phyloP scores from a whole-genome alignment of 2,888 invertebrate species.

The Alviniconcha strummeri region DNA sequence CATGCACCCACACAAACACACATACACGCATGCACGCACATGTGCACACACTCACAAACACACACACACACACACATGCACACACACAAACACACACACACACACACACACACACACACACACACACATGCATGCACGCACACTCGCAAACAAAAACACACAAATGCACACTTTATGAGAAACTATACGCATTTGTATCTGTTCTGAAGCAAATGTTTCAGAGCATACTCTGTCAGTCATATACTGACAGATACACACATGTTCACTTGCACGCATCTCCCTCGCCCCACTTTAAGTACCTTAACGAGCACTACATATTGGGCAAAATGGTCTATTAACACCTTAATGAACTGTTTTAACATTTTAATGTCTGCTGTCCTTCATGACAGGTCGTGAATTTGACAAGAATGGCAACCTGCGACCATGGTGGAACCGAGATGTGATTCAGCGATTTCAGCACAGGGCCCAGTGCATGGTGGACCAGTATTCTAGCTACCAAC shows the following conservation, averaged over 20 bases:
- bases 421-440: slow-evolving; percentile 69
- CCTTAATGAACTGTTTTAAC: too few relatives aligned
- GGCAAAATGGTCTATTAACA: too few relatives aligned
- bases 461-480: slow-evolving; percentile 66
- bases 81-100: not conserved
- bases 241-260: slow-evolving; percentile 2
- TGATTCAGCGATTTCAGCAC: slow-evolving; percentile 60
- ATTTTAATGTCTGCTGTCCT: not conserved
- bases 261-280: slow-evolving; percentile 3
- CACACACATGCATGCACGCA: not conserved
- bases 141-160: not conserved
- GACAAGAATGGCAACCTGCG: slow-evolving; percentile 69
- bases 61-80: not conserved
- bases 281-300: not conserved
- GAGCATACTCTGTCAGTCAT: too few relatives aligned
- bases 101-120: slow-evolving; percentile 16
- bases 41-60: not conserved
- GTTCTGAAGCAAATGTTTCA: too few relatives aligned
- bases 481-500: slow-evolving; percentile 89
- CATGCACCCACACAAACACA: not conserved
- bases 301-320: too few relatives aligned
- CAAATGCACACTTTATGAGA: too few relatives aligned
- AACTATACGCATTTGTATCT: too few relatives aligned
- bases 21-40: not conserved
- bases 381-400: slow-evolving; percentile 63